phyloP scores from a whole-genome alignment of 2,797 vertebrate species.

The Orestias chungarensis region DNA sequence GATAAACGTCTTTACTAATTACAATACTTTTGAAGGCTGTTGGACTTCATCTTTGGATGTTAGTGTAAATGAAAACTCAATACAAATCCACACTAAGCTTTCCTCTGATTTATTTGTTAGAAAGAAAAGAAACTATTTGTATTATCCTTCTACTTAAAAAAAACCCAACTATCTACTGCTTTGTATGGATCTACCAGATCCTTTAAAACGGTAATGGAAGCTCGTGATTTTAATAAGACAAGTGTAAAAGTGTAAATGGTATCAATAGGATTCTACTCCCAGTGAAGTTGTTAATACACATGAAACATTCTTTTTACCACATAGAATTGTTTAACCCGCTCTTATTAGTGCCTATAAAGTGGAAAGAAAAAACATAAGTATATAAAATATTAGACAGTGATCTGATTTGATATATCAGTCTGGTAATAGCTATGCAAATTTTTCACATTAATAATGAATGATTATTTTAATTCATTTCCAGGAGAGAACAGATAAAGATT shows the following conservation, averaged over 20 bases:
- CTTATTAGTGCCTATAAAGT: neutral
- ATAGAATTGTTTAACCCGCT: neutral
- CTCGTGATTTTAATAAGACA: neutral
- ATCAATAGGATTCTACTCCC: neutral
- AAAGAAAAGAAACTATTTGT: too few relatives aligned
- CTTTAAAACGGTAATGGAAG: neutral
- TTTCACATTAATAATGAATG: neutral
- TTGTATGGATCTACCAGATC: neutral
- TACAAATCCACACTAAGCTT: too few relatives aligned
- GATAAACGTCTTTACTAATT: too few relatives aligned
- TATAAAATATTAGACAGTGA: neutral
- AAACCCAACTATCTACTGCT: too few relatives aligned
- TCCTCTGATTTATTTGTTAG: too few relatives aligned
- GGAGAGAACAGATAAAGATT: constrained; percentile 2
- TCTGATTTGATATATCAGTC: neutral
- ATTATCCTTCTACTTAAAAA: too few relatives aligned
- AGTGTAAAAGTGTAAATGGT: neutral
- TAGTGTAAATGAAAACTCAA: too few relatives aligned
- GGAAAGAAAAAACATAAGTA: neutral
- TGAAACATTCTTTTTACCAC: neutral
- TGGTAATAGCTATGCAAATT: neutral
- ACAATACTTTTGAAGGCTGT: too few relatives aligned
- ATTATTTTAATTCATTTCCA: constrained; percentile 11
- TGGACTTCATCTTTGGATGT: too few relatives aligned
- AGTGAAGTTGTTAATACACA: neutral